Percentiles rank a stretch among this genome's conserved stretches.
These are phyloP conservation scores for Therioaphis trifolii DNA, from an alignment of 2,888 invertebrate species.

Conservation along the genomic window DNA sequence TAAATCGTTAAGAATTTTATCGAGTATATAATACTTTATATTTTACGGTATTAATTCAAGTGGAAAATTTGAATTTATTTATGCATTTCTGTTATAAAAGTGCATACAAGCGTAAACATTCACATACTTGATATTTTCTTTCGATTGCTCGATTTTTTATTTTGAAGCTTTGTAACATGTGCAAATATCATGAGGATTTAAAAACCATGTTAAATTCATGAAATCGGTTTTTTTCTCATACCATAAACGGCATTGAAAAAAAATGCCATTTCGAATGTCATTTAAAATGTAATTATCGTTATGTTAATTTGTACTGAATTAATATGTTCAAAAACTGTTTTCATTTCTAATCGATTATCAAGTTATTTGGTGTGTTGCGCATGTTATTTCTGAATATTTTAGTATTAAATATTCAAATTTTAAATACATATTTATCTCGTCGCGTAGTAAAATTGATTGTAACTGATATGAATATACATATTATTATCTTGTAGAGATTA, in stretches of 20 bases:
- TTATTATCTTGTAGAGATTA: too few relatives aligned
- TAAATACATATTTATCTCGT: too few relatives aligned
- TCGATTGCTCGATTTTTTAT: neutral
- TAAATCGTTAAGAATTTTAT: constrained; percentile 32
- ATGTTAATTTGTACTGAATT: too few relatives aligned
- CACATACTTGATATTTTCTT: constrained; percentile 1
- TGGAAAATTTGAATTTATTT: constrained; percentile 33
- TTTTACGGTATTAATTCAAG: constrained; percentile 21
- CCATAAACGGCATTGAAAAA: neutral
- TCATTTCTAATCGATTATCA: too few relatives aligned
- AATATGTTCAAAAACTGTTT: too few relatives aligned
- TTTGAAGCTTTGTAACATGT: neutral
- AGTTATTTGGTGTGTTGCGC: too few relatives aligned
- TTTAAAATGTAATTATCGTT: too few relatives aligned
- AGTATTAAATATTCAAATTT: too few relatives aligned
- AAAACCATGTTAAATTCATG: neutral
- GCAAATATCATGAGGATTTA: neutral
- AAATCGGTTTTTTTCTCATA: neutral
- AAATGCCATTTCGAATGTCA: neutral
- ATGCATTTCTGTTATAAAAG: constrained; percentile 2
- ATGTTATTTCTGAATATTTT: too few relatives aligned
- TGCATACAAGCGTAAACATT: constrained; percentile 28
- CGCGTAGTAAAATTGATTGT: too few relatives aligned
- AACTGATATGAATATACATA: too few relatives aligned
- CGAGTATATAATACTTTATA: neutral